Base-by-base conservation (phyloP, 2,888 invertebrate species). In the Drosophila meridiana region DNA sequence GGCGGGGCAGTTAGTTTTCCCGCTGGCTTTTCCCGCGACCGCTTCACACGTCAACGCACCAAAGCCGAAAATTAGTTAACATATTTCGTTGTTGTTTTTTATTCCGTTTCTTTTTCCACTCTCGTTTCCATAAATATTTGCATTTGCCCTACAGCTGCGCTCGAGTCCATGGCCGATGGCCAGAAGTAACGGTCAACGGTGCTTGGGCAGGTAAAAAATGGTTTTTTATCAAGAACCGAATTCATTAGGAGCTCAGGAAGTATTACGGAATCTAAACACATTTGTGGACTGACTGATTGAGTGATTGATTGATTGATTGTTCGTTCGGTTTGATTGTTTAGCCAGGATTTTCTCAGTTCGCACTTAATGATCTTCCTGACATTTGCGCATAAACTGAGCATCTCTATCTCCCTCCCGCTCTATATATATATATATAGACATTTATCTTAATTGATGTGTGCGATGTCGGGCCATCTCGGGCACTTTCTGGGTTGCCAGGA, bases 31-130 rank as follows among this genome's bases (percentile, higher is more conserved):
- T 50, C 34, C 11, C 63, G 26, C 58, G 47, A 55, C 67, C 55
- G 82, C 59, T 81, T 90, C 76, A 87, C 87, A 87, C 87, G 87
- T 90, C 90, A 87, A 90, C 87, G 87, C 90, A 90, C 71, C 80
- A 87, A 82, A 77, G 80, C 82, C 85, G 87, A 87, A 87, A 90
- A 87, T 90, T 87, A 87, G 87, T 89, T 83, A 89, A 87, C 77
- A 76, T 87, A 48, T 69, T 67, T 52, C 6, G 52, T 67, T n/a
- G 50, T 20, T 34, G 2, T 50, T 20, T 13, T 14, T 30, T n/a
- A 75, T 77, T 43, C 55, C 38, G 45, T 26, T 83, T 73, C 34
- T 63, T 38, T 45, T 32, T 26, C 55, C 1, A 28, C 40, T 40
- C n/a, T 40, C 42, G 50, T 71, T 79, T 72, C 61, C 64, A 82